A percentile compares a stretch with the other conserved stretches of the same genome.
These are phyloP conservation scores for Petroica traversi DNA, from an alignment of 2,113 vertebrate species.

Conservation along the genomic window DNA sequence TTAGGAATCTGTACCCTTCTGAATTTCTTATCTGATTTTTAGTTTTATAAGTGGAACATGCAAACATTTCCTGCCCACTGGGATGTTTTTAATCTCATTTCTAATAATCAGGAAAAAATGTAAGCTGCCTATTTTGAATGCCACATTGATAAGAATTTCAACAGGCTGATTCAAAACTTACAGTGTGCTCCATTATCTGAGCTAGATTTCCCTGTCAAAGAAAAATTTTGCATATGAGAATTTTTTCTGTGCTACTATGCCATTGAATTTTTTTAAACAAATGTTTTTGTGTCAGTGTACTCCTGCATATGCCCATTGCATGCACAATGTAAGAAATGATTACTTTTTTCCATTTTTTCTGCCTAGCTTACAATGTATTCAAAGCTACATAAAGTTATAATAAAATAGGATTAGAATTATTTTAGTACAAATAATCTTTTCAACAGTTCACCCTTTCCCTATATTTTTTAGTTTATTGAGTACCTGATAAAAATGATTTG, in stretches of 20 bases:
- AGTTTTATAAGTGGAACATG: neutral
- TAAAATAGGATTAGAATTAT: neutral
- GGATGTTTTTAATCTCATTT: conserved; percentile 15
- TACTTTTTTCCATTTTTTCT: neutral
- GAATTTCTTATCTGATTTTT: conserved; percentile 31
- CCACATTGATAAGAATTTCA: neutral
- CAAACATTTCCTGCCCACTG: neutral
- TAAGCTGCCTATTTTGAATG: neutral
- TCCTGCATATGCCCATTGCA: neutral
- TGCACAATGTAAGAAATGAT: neutral
- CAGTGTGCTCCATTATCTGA: neutral
- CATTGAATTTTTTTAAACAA: neutral
- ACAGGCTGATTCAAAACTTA: neutral
- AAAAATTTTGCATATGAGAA: neutral
- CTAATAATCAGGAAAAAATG: neutral
- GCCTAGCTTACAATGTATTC: neutral
- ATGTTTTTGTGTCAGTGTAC: neutral
- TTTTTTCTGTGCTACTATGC: neutral
- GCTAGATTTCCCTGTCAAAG: neutral
- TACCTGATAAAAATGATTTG: neutral
- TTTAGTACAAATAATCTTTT: neutral
- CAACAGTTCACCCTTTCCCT: neutral
- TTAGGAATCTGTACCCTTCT: neutral
- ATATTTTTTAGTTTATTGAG: neutral
- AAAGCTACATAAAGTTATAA: neutral